These are phyloP conservation scores for Mylabris phalerata DNA, from an alignment of 1,140 invertebrate species.

Conservation along the genomic window DNA sequence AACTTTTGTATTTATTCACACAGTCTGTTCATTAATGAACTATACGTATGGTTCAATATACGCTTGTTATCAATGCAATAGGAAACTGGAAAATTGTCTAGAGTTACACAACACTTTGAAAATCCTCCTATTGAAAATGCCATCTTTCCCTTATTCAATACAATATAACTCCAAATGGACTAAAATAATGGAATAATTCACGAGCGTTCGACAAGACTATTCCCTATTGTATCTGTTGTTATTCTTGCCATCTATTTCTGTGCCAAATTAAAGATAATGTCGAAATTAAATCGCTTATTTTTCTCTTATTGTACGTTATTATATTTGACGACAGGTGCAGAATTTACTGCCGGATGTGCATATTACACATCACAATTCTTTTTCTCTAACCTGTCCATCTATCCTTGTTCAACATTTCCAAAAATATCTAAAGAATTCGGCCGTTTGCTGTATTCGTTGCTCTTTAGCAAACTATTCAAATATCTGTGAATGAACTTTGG, in stretches of 20 bases:
- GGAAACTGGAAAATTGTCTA: slow-evolving; percentile 18
- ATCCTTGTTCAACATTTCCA: neutral
- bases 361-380: neutral
- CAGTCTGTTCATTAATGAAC: slow-evolving; percentile 36
- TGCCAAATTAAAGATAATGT: no score
- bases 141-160: no score
- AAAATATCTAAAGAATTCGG: slow-evolving; percentile 19
- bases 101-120: no score
- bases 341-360: slow-evolving; percentile 7
- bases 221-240: no score
- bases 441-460: slow-evolving; percentile 6
- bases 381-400: neutral
- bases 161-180: no score
- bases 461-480: no score
- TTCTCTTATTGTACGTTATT: no score
- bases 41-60: neutral
- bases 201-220: no score
- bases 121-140: no score
- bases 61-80: slow-evolving; percentile 23
- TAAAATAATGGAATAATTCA: no score
- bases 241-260: no score
- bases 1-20: slow-evolving; percentile 37
- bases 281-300: no score
- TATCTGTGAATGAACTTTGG: slow-evolving; percentile 42
- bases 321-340: neutral